A percentile compares a stretch with the other conserved stretches of the same genome.
phyloP scores from a whole-genome alignment of 2,113 vertebrate species.

The Leptodactylus fuscus region DNA sequence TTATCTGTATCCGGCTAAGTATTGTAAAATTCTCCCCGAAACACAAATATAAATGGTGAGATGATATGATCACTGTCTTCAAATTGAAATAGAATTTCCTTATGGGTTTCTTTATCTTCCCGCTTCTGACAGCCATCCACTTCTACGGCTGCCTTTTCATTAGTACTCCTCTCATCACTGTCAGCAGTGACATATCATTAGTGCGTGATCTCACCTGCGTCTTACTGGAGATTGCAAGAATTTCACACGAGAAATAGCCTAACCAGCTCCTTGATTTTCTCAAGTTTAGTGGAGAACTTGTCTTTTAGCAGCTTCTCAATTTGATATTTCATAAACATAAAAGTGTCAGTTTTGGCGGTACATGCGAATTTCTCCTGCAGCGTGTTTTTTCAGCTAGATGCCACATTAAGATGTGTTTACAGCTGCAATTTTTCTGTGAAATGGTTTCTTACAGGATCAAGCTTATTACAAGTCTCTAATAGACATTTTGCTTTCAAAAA shows the following conservation, averaged over 20 bases:
- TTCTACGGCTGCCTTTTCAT: conserved; percentile 13
- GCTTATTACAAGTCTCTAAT: conserved; percentile 12
- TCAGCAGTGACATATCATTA: conserved; percentile 54
- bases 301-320: conserved; percentile 39
- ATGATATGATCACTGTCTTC: not conserved
- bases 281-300: conserved; percentile 25
- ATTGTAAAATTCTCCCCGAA: not conserved
- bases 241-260: conserved; percentile 46
- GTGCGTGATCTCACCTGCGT: conserved; percentile 40
- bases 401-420: conserved; percentile 27
- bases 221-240: conserved; percentile 15
- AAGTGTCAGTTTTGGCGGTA: conserved; percentile 41
- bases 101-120: conserved; percentile 16
- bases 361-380: conserved; percentile 10
- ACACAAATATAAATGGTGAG: not conserved
- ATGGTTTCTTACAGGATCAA: conserved; percentile 8
- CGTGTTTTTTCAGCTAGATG: not conserved
- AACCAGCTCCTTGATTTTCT: conserved; percentile 33
- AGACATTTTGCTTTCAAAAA: conserved; percentile 27
- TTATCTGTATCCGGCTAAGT: not conserved
- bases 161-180: conserved; percentile 30
- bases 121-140: not conserved
- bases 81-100: conserved; percentile 22
- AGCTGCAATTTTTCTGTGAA: not conserved
- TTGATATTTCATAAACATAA: conserved; percentile 53